Conservation (phyloP, 2,797 vertebrate species). For the Chloroceryle inda region DNA sequence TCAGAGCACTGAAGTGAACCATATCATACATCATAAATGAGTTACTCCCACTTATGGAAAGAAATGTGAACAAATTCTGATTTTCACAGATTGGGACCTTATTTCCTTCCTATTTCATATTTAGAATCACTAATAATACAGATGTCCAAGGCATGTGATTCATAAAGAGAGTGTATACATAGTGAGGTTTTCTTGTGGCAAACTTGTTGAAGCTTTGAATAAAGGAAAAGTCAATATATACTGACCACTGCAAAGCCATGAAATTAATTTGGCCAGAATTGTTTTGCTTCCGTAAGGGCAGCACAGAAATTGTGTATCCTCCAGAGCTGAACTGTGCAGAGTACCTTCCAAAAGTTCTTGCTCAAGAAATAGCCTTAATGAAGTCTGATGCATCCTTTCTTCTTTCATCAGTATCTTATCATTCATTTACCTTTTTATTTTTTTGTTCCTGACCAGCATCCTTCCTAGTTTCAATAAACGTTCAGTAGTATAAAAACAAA, state of each 20-base stretch:
- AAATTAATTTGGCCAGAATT: neutral
- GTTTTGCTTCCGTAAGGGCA: neutral
- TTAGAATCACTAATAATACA: neutral
- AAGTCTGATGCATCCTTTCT: neutral
- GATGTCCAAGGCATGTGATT: neutral
- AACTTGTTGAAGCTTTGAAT: neutral
- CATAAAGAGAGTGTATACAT: neutral
- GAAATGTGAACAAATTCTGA: neutral
- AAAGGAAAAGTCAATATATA: neutral
- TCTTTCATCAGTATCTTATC: neutral
- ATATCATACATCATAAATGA: neutral
- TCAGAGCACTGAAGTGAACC: neutral
- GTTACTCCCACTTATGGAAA: neutral
- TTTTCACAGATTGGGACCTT: neutral
- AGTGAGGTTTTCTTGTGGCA: neutral
- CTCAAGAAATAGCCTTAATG: neutral
- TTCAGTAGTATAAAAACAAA: neutral
- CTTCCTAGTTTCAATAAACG: neutral
- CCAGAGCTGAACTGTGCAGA: neutral
- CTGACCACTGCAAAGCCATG: neutral
- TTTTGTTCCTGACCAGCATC: neutral
- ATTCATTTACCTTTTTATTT: neutral
- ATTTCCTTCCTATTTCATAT: neutral
- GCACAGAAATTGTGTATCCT: neutral
- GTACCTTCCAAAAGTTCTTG: neutral